Base-by-base conservation (phyloP, 2,797 vertebrate genomes). In the Aratinga solstitialis region DNA sequence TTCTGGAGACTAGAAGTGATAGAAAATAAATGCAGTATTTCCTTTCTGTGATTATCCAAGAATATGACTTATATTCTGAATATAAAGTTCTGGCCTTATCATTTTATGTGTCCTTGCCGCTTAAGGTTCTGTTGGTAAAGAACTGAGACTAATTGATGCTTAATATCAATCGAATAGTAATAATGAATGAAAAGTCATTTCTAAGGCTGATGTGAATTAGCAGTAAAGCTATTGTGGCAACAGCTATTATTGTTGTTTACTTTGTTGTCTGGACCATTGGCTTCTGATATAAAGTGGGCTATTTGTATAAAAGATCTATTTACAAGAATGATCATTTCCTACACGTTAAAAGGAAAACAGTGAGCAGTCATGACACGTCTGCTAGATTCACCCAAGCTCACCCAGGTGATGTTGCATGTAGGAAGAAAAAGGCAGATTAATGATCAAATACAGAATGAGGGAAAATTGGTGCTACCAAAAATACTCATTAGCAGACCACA, bases 181-280 rank as follows among this genome's bases (percentile, higher is more conserved):
- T 77, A 96, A 91, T 66, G 79, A 83, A 94, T 89, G 94, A 94
- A 80, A 76, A 95, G 54, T 36, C 47, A 91, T 97, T 96, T 69
- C 23, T 40, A 91, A 93, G 29, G 67, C 78, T 88, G 30, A 92
- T 93, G 81, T 75, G 84, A 95, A 91, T 94, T 89, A 94, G 56
- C 86, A 97, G 59, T 67, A 78, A 95, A 95, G 47, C 56, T 95
- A 72, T 91, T 86, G 87, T 94, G 84, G 50, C n/a, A 97, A 56
- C 36, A 97, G 68, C 50, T 97, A 91, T 97, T 92, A 91, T 34
- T 90, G 78, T 48, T 67, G 81, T 83, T 97, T 96, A 90, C 38
- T 95, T 93, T 73, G 45, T 90, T 96, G 78, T 89, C 91, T 62
- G 80, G 56, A 94, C 94, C 88, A 94, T 75, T 95, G 79, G 47